A percentile compares a stretch with the other conserved stretches of the same genome.
Conservation (phyloP, 2,113 vertebrate genomes). For the Sinocyclocheilus rhinocerous region DNA sequence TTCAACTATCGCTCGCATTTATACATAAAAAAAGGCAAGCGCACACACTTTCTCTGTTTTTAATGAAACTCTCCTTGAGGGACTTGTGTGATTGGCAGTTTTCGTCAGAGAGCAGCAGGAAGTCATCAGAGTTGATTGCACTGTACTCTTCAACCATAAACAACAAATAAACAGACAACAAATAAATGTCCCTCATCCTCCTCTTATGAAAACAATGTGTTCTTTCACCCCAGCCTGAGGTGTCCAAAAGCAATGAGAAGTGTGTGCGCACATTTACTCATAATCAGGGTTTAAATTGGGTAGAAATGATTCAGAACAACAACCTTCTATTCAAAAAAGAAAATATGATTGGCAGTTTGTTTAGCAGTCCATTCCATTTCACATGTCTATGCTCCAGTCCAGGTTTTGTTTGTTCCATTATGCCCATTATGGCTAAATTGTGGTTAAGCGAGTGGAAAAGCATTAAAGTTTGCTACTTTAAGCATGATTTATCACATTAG, state of each 20-base stretch:
- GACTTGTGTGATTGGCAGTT: not conserved
- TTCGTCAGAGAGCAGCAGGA: slow-evolving; percentile 23
- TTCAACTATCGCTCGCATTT: not conserved
- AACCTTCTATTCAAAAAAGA: slow-evolving; percentile 8
- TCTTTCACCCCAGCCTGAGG: not conserved
- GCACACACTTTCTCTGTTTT: not conserved
- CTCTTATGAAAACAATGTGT: not conserved
- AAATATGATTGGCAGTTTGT: slow-evolving; percentile 28
- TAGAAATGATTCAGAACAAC: slow-evolving; percentile 41
- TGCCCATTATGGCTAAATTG: not conserved
- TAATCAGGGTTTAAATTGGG: slow-evolving; percentile 32
- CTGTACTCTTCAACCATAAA: slow-evolving; percentile 19
- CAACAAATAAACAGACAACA: not conserved
- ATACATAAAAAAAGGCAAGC: not conserved
- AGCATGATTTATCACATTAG: not conserved
- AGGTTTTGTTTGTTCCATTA: slow-evolving; percentile 20
- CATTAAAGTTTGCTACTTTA: not conserved
- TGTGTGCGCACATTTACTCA: not conserved
- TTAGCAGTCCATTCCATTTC: slow-evolving; percentile 10
- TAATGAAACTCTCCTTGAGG: not conserved
- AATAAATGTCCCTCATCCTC: not conserved
- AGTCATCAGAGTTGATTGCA: slow-evolving; percentile 33
- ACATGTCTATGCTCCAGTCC: not conserved
- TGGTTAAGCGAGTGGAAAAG: not conserved
- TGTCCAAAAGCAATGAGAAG: not conserved